These are phyloP conservation scores for Stichopus horrens DNA, from an alignment of 53 echinoderm and acorn worm species.

Conservation along the genomic window DNA sequence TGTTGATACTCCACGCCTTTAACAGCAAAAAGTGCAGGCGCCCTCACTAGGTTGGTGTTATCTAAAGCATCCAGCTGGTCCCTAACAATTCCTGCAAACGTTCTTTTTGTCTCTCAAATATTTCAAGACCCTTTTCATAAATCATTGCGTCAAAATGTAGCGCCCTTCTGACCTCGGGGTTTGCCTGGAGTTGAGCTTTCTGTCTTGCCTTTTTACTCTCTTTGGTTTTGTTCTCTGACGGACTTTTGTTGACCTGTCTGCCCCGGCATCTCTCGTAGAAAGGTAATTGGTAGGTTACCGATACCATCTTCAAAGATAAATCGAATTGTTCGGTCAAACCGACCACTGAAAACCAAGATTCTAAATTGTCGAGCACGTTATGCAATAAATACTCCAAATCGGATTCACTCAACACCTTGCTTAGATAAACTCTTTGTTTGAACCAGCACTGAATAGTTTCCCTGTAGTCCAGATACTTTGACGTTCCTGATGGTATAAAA, in stretches of 20 bases:
- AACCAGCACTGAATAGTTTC: conserved; percentile 14
- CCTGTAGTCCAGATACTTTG: not conserved
- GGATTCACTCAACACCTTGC: not conserved
- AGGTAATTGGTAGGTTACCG: conserved; percentile 29
- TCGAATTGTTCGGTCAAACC: conserved; percentile 40
- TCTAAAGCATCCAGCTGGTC: too few relatives aligned
- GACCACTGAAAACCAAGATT: conserved; percentile 35
- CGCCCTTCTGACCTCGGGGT: not conserved
- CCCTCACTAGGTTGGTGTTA: too few relatives aligned
- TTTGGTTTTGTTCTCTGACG: not conserved
- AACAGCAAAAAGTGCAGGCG: too few relatives aligned
- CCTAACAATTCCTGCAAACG: not conserved
- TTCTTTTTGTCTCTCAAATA: conserved; percentile 24
- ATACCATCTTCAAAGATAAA: conserved; percentile 32
- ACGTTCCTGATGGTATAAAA: not conserved
- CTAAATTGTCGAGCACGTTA: conserved; percentile 34
- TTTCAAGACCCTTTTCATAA: conserved; percentile 3
- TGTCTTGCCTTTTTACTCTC: not conserved
- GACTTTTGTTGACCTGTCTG: not conserved
- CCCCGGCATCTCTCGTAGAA: conserved; percentile 32
- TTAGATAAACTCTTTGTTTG: not conserved
- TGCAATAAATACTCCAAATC: conserved; percentile 1
- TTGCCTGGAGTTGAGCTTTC: not conserved
- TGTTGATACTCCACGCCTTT: too few relatives aligned
- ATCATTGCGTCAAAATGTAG: not conserved